Evolutionary conservation across 2,888 invertebrate species (phyloP).

Genomic region (Chalcosyrphus nemorum): DNA sequence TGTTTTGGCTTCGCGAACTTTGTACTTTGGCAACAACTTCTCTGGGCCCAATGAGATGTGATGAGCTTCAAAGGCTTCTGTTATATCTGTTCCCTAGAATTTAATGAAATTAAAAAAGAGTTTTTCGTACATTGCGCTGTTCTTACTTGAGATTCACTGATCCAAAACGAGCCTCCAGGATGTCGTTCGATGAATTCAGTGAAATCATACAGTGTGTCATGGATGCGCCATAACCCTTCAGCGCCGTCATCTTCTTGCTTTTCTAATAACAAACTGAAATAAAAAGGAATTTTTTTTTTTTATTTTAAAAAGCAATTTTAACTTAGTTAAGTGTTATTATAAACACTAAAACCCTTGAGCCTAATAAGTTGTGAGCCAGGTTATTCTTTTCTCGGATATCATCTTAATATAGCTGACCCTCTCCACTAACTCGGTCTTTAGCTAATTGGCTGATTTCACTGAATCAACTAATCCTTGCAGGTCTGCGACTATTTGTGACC

Average conservation of each 20-base stretch:
- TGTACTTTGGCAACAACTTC: slow-evolving; percentile 86
- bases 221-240: slow-evolving; percentile 90
- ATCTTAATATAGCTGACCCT: no score
- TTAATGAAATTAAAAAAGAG: not conserved
- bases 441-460: no score
- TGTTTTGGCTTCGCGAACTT: slow-evolving; percentile 85
- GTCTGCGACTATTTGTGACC: no score
- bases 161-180: slow-evolving; percentile 93
- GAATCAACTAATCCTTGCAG: no score
- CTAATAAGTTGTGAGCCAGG: no score
- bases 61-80: slow-evolving; percentile 90
- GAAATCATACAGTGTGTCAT: slow-evolving; percentile 92
- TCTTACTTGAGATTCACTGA: slow-evolving; percentile 86
- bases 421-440: no score
- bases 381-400: no score
- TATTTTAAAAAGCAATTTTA: no score
- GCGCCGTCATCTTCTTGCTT: slow-evolving; percentile 88
- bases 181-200: slow-evolving; percentile 89
- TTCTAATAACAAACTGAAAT: slow-evolving; percentile 85
- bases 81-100: slow-evolving; percentile 88
- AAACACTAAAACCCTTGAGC: no score
- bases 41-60: slow-evolving; percentile 85
- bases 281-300: no score
- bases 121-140: not conserved
- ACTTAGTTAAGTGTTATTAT: no score